Evolutionary conservation across 2,797 vertebrate species (phyloP).

Genomic region (Adrianichthys oophorus): DNA sequence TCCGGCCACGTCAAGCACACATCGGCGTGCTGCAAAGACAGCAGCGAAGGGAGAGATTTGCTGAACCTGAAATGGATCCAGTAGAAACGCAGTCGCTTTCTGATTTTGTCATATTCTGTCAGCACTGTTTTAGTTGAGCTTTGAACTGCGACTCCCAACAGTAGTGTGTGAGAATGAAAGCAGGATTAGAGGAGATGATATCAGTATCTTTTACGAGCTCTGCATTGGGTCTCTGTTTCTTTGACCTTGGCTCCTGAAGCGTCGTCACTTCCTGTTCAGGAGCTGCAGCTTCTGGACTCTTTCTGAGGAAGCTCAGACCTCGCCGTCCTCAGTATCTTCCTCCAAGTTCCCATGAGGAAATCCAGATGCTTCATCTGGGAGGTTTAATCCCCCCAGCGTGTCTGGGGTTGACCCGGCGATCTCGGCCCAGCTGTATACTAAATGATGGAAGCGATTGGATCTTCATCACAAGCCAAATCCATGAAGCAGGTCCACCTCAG

Average conservation of each 20-base stretch:
- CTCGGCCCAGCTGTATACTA: slow-evolving; percentile 1
- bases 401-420: background rate
- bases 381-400: background rate
- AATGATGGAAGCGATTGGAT: background rate
- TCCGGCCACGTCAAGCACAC: background rate
- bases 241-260: no score
- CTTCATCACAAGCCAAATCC: background rate
- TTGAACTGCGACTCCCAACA: slow-evolving; percentile 11
- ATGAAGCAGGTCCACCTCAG: no score
- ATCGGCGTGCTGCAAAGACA: background rate
- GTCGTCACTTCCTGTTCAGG: no score
- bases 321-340: background rate
- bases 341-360: background rate
- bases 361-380: background rate
- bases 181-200: no score
- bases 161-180: no score
- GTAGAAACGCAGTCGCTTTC: background rate
- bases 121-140: no score
- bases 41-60: background rate
- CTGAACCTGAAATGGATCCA: background rate
- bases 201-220: no score
- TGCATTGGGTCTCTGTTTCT: no score
- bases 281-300: no score
- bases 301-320: no score
- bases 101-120: background rate